Percentiles rank a stretch among this genome's conserved stretches.
phyloP scores from a whole-genome alignment of 2,797 vertebrate genomes.

The Crocodylus rhombifer region DNA sequence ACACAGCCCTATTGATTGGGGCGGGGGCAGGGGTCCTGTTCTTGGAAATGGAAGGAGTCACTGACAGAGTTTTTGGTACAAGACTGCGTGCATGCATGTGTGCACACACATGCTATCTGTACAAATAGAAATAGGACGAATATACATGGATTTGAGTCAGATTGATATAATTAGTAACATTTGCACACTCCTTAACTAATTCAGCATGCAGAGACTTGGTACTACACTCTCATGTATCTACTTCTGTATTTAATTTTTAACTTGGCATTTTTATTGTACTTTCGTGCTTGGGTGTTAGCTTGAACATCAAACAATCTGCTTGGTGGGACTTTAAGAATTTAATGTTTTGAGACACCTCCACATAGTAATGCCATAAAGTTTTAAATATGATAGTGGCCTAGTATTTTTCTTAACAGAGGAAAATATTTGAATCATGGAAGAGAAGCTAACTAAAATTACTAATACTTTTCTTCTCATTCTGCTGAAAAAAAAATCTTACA shows the following conservation, averaged over 20 bases:
- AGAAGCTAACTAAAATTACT: too few relatives aligned
- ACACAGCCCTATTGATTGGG: too few relatives aligned
- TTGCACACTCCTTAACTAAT: neutral
- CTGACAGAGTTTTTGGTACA: neutral
- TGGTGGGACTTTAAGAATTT: neutral
- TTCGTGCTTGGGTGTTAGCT: neutral
- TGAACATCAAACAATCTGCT: neutral
- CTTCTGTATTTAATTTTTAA: neutral
- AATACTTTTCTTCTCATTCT: neutral
- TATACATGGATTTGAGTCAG: neutral
- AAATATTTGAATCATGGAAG: too few relatives aligned
- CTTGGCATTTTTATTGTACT: rapidly evolving
- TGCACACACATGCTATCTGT: neutral
- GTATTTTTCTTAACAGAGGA: too few relatives aligned
- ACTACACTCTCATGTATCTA: neutral
- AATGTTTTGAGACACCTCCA: rapidly evolving
- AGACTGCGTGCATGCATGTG: neutral
- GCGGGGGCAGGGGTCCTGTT: neutral
- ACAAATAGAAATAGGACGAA: neutral
- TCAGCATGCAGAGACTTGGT: neutral
- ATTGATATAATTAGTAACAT: neutral
- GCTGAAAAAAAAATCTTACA: neutral
- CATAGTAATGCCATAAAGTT: neutral
- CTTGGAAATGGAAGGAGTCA: neutral
- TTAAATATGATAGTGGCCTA: neutral